A percentile compares a stretch with the other conserved stretches of the same genome.
Conservation (phyloP, 2,888 invertebrate genomes). For the Pimpla rufipes region DNA sequence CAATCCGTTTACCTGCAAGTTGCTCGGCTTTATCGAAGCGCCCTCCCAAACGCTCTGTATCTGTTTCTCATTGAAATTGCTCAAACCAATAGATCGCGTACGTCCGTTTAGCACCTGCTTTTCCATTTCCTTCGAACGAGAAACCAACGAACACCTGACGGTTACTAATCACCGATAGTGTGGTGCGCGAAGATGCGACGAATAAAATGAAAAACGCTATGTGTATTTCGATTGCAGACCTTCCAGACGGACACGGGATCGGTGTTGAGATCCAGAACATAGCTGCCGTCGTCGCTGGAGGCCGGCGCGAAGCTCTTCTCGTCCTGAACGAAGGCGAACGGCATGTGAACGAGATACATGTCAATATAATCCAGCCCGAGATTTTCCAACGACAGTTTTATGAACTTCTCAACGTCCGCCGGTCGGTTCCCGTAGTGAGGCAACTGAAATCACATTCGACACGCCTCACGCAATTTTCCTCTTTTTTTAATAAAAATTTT, state of each 20-base stretch:
- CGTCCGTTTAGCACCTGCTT: constrained; percentile 89
- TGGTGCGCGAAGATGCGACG: neutral
- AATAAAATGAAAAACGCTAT: constrained; percentile 1
- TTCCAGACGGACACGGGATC: constrained; percentile 91
- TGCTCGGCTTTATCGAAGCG: constrained; percentile 90
- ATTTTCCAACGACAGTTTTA: constrained; percentile 88
- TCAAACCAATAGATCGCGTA: constrained; percentile 91
- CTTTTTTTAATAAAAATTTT: constrained; percentile 28
- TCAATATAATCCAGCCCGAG: constrained; percentile 91
- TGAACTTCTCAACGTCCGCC: constrained; percentile 89
- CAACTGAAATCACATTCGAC: constrained; percentile 86
- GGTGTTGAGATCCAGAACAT: constrained; percentile 88
- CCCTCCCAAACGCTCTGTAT: constrained; percentile 88
- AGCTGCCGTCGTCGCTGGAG: constrained; percentile 87
- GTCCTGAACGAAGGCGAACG: constrained; percentile 89
- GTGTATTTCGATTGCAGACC: constrained; percentile 83
- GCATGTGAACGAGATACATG: constrained; percentile 92
- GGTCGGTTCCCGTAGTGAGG: constrained; percentile 90
- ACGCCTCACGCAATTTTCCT: neutral
- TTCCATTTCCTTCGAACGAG: constrained; percentile 89
- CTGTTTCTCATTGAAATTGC: constrained; percentile 92
- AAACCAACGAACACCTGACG: constrained; percentile 51
- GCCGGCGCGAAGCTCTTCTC: constrained; percentile 86
- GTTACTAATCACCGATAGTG: constrained; percentile 27
- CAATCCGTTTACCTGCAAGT: constrained; percentile 86